phyloP scores from a whole-genome alignment of 2,888 invertebrate species.

The Augochlorella aurata region DNA sequence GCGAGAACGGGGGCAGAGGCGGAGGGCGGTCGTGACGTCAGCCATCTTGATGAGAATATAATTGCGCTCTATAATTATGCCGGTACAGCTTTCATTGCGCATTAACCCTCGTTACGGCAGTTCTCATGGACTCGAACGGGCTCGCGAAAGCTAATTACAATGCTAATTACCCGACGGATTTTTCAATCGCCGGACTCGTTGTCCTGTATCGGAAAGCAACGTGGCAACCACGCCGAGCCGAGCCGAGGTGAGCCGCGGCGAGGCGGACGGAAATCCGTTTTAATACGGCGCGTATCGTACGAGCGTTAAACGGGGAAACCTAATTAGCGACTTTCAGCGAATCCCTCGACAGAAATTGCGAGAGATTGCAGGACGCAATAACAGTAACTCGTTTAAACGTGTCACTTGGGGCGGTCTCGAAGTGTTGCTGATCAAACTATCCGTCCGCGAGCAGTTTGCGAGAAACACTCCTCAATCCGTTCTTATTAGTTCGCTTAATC shows the following conservation, averaged over 20 bases:
- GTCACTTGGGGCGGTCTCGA: constrained; percentile 30
- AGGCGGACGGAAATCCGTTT: constrained; percentile 20
- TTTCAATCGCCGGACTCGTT: constrained; percentile 8
- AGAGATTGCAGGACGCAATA: constrained; percentile 38
- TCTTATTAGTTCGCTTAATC: constrained; percentile 61
- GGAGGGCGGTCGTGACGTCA: constrained; percentile 6
- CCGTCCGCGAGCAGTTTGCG: constrained; percentile 16
- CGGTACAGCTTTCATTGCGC: constrained; percentile 34
- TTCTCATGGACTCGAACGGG: constrained; percentile 20
- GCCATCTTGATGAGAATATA: constrained; percentile 19
- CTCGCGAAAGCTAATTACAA: constrained; percentile 23
- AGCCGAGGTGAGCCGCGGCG: background rate
- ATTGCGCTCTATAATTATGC: constrained; percentile 21
- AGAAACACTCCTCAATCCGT: constrained; percentile 54
- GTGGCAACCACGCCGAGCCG: background rate
- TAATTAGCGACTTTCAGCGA: constrained; percentile 45
- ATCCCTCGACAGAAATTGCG: constrained; percentile 30
- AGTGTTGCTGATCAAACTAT: constrained; percentile 47
- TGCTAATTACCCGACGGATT: constrained; percentile 25
- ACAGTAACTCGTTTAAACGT: constrained; percentile 45
- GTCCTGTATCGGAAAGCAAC: constrained; percentile 7
- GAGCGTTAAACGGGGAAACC: constrained; percentile 14
- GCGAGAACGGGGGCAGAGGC: background rate
- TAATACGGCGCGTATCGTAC: constrained; percentile 22
- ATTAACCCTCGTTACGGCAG: constrained; percentile 29